These are phyloP conservation scores for Setophaga coronata DNA, from an alignment of 2,113 vertebrate genomes.

Conservation along the genomic window DNA sequence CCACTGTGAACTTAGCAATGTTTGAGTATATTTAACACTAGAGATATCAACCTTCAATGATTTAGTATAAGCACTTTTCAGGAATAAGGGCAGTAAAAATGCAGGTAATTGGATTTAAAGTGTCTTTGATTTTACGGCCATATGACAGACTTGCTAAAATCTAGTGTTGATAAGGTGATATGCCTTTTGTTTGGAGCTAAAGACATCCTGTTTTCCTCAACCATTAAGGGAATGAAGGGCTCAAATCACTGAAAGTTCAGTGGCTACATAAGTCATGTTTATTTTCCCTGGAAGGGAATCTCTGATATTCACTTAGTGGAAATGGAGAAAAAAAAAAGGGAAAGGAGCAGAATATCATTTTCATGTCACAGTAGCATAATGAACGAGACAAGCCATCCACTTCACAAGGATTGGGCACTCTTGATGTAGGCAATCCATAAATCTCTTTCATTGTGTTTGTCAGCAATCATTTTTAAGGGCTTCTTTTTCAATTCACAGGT, in stretches of 20 bases:
- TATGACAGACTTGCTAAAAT: neutral
- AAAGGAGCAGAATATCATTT: neutral
- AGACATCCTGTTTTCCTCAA: slow-evolving; percentile 39
- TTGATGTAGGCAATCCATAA: slow-evolving; percentile 13
- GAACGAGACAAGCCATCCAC: slow-evolving; percentile 16
- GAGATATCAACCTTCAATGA: slow-evolving; percentile 16
- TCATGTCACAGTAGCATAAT: neutral
- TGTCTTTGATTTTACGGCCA: slow-evolving; percentile 33
- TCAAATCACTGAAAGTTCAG: slow-evolving; percentile 9
- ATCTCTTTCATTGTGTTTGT: slow-evolving; percentile 22
- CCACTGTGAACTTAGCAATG: neutral
- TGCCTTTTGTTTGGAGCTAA: slow-evolving; percentile 25
- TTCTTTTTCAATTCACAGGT: slow-evolving; percentile 35
- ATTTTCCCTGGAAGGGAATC: slow-evolving; percentile 11
- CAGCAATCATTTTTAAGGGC: slow-evolving; percentile 22
- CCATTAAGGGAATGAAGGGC: slow-evolving; percentile 2
- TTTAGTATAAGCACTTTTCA: slow-evolving; percentile 54
- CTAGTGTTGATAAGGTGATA: slow-evolving; percentile 19
- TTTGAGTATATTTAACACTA: slow-evolving; percentile 31
- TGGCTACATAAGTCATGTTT: slow-evolving; percentile 21
- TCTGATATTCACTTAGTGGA: neutral
- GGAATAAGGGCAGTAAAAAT: slow-evolving; percentile 53
- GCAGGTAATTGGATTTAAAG: slow-evolving; percentile 56
- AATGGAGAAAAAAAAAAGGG: neutral
- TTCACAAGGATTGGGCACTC: neutral